Evolutionary conservation across 2,797 vertebrate genomes (phyloP).

Genomic region (Bovichtus diacanthus): DNA sequence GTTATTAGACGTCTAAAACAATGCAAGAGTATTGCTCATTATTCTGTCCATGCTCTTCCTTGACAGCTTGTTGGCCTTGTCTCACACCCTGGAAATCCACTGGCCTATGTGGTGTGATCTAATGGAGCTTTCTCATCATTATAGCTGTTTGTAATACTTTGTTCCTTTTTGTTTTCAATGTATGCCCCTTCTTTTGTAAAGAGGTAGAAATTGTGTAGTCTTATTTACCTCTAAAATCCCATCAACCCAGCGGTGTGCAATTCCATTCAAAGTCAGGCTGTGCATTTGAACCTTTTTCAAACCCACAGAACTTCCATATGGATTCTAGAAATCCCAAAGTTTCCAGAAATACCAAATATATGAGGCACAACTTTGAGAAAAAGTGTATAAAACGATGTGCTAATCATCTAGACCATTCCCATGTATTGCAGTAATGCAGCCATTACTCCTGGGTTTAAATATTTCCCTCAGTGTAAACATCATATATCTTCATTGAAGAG

Average conservation of each 20-base stretch:
- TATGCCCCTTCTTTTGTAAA: slow-evolving; percentile 19
- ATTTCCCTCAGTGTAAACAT: neutral
- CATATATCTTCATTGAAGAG: neutral
- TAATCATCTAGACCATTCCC: neutral
- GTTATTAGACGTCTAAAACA: slow-evolving; percentile 54
- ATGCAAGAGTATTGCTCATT: slow-evolving; percentile 40
- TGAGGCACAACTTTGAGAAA: neutral
- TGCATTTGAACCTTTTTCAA: slow-evolving; percentile 10
- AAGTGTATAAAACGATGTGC: neutral
- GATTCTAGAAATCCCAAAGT: neutral
- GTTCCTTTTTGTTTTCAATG: slow-evolving; percentile 26
- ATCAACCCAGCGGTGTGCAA: neutral
- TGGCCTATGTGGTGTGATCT: slow-evolving; percentile 36
- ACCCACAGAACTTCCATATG: neutral
- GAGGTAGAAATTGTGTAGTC: neutral
- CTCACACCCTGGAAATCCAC: slow-evolving; percentile 19
- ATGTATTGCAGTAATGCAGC: neutral
- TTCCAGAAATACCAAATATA: neutral
- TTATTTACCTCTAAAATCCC: slow-evolving; percentile 24
- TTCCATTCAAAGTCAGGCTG: neutral
- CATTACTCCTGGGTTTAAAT: neutral
- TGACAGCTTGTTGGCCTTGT: slow-evolving; percentile 55
- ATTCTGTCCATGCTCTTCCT: slow-evolving; percentile 42
- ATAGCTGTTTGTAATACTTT: slow-evolving; percentile 19
- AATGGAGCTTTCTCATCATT: slow-evolving; percentile 24